Base-by-base conservation (phyloP, 2,888 invertebrate species). In the Notodonta ziczac region DNA sequence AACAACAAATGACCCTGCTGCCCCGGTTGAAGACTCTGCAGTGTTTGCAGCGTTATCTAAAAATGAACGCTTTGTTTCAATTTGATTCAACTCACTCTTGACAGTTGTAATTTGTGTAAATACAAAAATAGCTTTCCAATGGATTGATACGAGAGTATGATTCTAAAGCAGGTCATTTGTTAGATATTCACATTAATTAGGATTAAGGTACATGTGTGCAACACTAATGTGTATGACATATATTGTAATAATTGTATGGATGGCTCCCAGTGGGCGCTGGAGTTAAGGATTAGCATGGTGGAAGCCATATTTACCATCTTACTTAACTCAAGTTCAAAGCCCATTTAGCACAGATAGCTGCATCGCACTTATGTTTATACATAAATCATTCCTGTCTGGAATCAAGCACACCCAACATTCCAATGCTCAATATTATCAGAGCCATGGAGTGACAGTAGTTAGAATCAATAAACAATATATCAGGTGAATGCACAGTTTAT, bases 1-100 rank as follows among this genome's bases (percentile, higher is more conserved):
- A 99, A 95, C 87, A 99, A 95, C 89, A 99, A 95, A 91, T 95
- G 95, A 88, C 98, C 97, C 91, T 97, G 97, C 89, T 98, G 97
- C 87, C 97, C 97, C 76, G 97, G 96, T 94, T 97, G 98, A 75
- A 97, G 95, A 86, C 97, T 96, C 90, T 97, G 97, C 82, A 98
- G 95, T 85, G 97, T 95, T 94, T 97, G 97, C 91, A 98, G 95
- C 82, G 98, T 98, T 94, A 98, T 96, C 96, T 97, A 96, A 94
- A 95, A 91, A 90, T 86, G 83, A 89, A 89, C 84, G 86, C 88
- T 82, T 84, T 65, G 75, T 85, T 89, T 89, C 86, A 90, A 89
- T 89, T 86, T 82, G 63, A 76, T 72, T 77, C 71, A 74, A 80
- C 75, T 80, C 64, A 69, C 62, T 61, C 57, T 62, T 66, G 54